Percentiles rank a stretch among this genome's conserved stretches.
phyloP scores from a whole-genome alignment of 2,113 vertebrate species.

The Pelobates fuscus region DNA sequence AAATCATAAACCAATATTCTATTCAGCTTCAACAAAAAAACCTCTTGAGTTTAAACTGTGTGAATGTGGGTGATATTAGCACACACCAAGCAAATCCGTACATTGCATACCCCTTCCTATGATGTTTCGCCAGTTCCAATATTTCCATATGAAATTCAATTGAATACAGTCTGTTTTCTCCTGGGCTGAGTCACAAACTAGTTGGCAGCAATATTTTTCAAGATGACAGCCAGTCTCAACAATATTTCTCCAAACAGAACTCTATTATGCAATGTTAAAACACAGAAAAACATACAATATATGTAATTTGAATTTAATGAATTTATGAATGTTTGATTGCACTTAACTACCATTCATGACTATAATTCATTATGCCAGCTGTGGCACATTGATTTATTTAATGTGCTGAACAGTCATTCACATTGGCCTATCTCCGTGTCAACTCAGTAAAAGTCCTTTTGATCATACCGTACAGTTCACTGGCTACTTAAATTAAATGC shows the following conservation, averaged over 20 bases:
- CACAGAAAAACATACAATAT: not conserved
- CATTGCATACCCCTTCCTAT: not conserved
- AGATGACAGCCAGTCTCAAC: slow-evolving; percentile 11
- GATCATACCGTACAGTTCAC: not conserved
- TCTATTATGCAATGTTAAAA: not conserved
- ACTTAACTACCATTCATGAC: not conserved
- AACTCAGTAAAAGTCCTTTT: slow-evolving; percentile 28
- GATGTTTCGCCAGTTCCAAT: not conserved
- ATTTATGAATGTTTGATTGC: not conserved
- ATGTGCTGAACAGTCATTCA: slow-evolving; percentile 44
- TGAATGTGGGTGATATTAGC: not conserved
- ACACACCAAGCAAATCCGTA: not conserved
- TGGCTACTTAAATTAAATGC: slow-evolving; percentile 21
- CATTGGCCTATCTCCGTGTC: not conserved
- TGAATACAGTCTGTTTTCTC: not conserved
- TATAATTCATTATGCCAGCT: not conserved
- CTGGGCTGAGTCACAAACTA: slow-evolving; percentile 1
- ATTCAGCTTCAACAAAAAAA: too few species aligned
- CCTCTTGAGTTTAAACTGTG: not conserved
- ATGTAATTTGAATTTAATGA: not conserved
- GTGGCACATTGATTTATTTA: slow-evolving; percentile 39
- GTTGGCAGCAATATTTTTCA: not conserved
- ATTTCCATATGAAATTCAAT: not conserved
- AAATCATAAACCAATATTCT: too few species aligned
- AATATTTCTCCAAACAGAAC: not conserved